Evolutionary conservation across 2,113 vertebrate genomes (phyloP), one percentile per base, ranked within the genome.

Genomic region (Opisthocomus hoazin): DNA sequence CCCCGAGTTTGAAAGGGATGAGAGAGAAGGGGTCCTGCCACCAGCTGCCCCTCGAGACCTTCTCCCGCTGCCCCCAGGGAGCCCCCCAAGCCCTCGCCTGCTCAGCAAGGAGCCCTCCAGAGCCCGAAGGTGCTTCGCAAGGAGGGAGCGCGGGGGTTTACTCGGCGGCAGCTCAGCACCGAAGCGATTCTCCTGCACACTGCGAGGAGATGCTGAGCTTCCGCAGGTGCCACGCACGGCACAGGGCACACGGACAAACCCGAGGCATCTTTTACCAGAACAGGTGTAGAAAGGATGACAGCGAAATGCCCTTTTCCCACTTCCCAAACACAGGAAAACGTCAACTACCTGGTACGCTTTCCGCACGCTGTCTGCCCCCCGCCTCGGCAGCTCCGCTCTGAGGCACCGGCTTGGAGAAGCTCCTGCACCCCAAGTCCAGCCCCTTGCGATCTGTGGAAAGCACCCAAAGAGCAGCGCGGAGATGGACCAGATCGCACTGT

Each of bases 121-220:
- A 46, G 45, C 11, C 5, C 19, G 17, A 54, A 39, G 56, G 36
- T 37, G 61, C 39, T 5, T 2, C 30, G 45, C 46, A 50, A 43
- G 58, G 66, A 48, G 8, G 0, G n/a, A 66, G 80, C 57, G 43
- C 5, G 53, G 34, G 43, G 21, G 53, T 26, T 83, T 29, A 30
- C 50, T 12, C 2, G 45, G 54, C 29, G 30, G 84, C 43, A 58
- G 37, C 58, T 53, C 4, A 0, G 60, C 45, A 17, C 70, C 3
- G 1, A 34, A 48, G 41, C 0, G 0, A 6, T 60, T 45, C 53
- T 43, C 51, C 61, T 4, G 9, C 4, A 1, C 0, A 18, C 60
- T 30, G 51, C 0, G 1, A 75, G 74, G 51, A 30, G 63, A 32
- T 15, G 73, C n/a, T 11, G 9, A 26, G 10, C 10, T 54, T 57